Evolutionary conservation across 2,888 invertebrate genomes (phyloP), one percentile per base, ranked within the genome.

Genomic region (Ischnus inquisitorius): DNA sequence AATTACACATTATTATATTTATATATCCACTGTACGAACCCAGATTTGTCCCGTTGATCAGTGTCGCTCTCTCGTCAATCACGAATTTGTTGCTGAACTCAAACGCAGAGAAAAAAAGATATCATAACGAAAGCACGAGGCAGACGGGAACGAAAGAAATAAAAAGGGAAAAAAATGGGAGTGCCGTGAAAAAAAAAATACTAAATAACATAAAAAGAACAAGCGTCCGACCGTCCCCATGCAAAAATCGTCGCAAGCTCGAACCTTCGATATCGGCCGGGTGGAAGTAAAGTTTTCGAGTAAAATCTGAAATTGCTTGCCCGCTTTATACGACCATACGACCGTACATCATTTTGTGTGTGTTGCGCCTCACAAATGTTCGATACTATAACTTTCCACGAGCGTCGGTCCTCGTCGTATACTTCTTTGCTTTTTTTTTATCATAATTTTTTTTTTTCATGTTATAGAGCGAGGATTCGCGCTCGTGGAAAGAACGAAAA

Each of bases 211-310:
- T n/a, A 69, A 16, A 43, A 76, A 48, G 51, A 67, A 43, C 3
- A 60, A 76, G 43, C 22, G 43, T 60, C 60, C 60, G 28, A 28
- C 5, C 60, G 10, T 12, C 46, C 46, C 25, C 8, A 46, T 22
- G 25, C n/a, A 22, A 76, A 43, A 46, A 46, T 41, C 39, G 25
- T 80, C 60, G 80, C 74, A 80, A 75, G 80, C 80, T 80, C 80
- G 80, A 80, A 80, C 67, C 80, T 80, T 80, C 80, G 80, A 80
- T 80, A 80, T 80, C 86, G 80, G 80, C 84, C 84, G 84, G 80
- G 84, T 84, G 86, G 84, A 78, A 84, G 86, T 86, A 86, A 86
- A 86, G 86, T 86, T 86, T 86, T 86, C 82, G 85, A 85, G 85
- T 83, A 83, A 85, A 80, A 83, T 85, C 83, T 85, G 85, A 85